A percentile compares a stretch with the other conserved stretches of the same genome.
These are phyloP conservation scores for Lasiurus borealis DNA, from an alignment of 2,113 vertebrate genomes.

Conservation along the genomic window DNA sequence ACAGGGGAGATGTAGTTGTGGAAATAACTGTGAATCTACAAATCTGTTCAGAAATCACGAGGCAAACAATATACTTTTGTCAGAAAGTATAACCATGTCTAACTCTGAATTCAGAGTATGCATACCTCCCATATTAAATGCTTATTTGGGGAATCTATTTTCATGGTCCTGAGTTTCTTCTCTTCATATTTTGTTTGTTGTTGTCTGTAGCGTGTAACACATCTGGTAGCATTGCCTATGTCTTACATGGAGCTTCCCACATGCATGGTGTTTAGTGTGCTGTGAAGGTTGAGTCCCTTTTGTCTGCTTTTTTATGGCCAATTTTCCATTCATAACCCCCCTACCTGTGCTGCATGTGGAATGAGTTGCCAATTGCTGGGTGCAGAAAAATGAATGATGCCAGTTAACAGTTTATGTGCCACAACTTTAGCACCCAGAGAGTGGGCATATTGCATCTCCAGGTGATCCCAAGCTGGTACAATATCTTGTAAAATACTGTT, in stretches of 20 bases:
- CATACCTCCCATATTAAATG: not conserved
- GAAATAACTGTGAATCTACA: not conserved
- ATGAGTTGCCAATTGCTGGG: constrained; percentile 75
- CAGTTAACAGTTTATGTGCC: constrained; percentile 57
- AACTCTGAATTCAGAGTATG: constrained; percentile 30
- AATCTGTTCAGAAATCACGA: not conserved
- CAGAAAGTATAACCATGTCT: not conserved
- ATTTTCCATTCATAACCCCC: constrained; percentile 52
- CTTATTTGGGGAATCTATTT: not conserved
- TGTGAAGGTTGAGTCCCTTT: not conserved
- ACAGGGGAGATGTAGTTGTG: not conserved
- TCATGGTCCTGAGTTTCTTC: not conserved
- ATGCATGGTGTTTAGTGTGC: not conserved
- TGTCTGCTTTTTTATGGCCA: not conserved
- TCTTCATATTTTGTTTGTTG: not conserved
- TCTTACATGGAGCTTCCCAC: not conserved
- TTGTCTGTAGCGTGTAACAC: not conserved
- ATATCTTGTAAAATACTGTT: constrained; percentile 60
- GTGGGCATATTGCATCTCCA: constrained; percentile 52
- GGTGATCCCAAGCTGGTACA: constrained; percentile 56
- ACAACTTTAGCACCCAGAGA: constrained; percentile 60
- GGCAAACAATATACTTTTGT: not conserved
- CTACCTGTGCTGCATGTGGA: constrained; percentile 67
- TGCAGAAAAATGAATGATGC: constrained; percentile 70
- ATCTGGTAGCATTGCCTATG: not conserved